Evolutionary conservation across 1,140 invertebrate species (phyloP).

Genomic region (Dinoponera quadriceps): DNA sequence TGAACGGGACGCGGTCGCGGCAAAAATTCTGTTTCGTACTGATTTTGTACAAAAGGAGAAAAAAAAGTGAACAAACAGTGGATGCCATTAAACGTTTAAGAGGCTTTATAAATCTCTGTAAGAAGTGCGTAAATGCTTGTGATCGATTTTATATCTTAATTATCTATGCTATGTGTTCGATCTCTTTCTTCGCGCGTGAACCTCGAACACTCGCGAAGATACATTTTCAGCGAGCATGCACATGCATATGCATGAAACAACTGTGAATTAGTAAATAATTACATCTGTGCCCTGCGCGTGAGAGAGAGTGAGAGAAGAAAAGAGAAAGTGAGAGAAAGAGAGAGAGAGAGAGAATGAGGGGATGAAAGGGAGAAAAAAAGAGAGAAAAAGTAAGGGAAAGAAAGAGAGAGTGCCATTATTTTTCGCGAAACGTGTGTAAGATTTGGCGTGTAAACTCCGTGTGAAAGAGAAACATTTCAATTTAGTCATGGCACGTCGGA

Average conservation of each 20-base stretch:
- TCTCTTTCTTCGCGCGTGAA: slow-evolving; percentile 68
- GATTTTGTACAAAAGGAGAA: slow-evolving; percentile 47
- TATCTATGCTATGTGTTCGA: slow-evolving; percentile 72
- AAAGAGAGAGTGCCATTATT: slow-evolving; percentile 24
- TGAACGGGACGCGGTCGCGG: slow-evolving; percentile 37
- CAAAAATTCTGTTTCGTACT: slow-evolving; percentile 54
- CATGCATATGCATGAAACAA: slow-evolving; percentile 59
- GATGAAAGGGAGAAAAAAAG: neutral
- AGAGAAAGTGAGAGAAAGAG: neutral
- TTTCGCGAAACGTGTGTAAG: slow-evolving; percentile 10
- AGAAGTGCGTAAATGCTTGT: slow-evolving; percentile 56
- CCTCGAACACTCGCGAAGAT: slow-evolving; percentile 60
- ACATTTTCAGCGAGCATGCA: slow-evolving; percentile 67
- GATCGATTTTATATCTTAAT: slow-evolving; percentile 73
- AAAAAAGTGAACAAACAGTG: slow-evolving; percentile 25
- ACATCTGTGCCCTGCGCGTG: slow-evolving; percentile 37
- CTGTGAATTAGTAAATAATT: slow-evolving; percentile 58
- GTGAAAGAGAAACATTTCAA: slow-evolving; percentile 22
- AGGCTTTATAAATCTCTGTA: slow-evolving; percentile 60
- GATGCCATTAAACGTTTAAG: slow-evolving; percentile 54
- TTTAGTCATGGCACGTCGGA: slow-evolving; percentile 28
- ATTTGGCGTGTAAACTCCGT: slow-evolving; percentile 12
- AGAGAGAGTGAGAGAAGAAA: neutral
- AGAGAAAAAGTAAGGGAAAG: neutral
- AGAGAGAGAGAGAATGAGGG: neutral